Evolutionary conservation across 1,140 invertebrate genomes (phyloP).

Genomic region (Cyclargus thomasi): DNA sequence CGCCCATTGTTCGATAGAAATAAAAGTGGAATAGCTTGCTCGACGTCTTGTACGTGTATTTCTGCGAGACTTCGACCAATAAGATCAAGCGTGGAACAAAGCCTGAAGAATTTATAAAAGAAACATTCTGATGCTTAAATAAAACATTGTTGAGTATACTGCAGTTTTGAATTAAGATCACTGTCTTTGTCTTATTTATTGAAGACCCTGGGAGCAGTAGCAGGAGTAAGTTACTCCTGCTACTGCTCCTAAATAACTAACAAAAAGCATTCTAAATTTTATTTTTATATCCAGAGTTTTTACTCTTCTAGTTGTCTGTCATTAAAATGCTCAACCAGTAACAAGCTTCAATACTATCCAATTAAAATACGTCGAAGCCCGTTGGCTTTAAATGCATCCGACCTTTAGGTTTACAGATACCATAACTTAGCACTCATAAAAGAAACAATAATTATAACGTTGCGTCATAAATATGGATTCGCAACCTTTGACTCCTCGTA

Average conservation of each 20-base stretch:
- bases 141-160: not conserved
- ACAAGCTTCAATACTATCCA: not conserved
- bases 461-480: slow-evolving; percentile 23
- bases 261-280: too few species aligned
- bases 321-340: not conserved
- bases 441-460: slow-evolving; percentile 26
- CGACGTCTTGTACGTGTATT: slow-evolving; percentile 47
- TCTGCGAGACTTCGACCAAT: slow-evolving; percentile 32
- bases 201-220: too few species aligned
- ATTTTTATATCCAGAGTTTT: too few species aligned
- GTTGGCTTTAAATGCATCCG: not conserved
- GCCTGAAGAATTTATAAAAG: not conserved
- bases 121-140: not conserved
- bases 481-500: slow-evolving; percentile 58
- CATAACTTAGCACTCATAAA: slow-evolving; percentile 21
- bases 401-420: not conserved
- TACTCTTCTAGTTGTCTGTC: not conserved
- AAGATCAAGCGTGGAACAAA: not conserved
- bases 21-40: slow-evolving; percentile 53
- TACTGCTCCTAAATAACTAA: too few species aligned
- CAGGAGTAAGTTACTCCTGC: too few species aligned
- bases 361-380: not conserved
- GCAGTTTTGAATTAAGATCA: not conserved
- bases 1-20: slow-evolving; percentile 64
- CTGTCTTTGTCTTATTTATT: not conserved